Evolutionary conservation across 2,888 invertebrate genomes (phyloP), one percentile per base, ranked within the genome.

Genomic region (Heteromyza rotundicornis): DNA sequence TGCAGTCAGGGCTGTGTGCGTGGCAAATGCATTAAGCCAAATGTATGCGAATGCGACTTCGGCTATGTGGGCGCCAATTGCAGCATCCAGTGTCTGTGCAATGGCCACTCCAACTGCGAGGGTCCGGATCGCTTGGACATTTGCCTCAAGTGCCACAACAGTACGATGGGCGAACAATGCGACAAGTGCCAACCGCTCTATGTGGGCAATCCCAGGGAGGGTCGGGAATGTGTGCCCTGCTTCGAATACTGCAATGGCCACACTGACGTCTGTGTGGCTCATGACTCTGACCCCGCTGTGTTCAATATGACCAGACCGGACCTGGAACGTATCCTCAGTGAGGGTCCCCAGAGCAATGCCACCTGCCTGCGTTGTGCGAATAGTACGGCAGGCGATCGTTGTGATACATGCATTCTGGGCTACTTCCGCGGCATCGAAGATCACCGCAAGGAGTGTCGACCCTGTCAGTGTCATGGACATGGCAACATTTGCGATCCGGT

Each of bases 1-100:
- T 95, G 94, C 83, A 85, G 87, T 23, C 90, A 92, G 83, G 94
- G 94, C 57, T 95, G 95, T 84, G 92, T 94, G 47, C 88, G 94
- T 76, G 96, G 95, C 68, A 87, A 86, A 17, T 96, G 95, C 80
- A 85, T 92, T 19, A 89, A 91, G 73, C 95, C 95, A 56, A 89
- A 94, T 77, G 87, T 89, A 63, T 96, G 97, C 77, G 87, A 89
- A 66, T 97, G 97, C 80, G 91, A 95, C 84, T 97, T 98, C 84
- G 96, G 96, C 61, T 97, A 93, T 82, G 95, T 97, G 22, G 96
- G 97, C 58, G 90, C 91, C 70, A 95, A 96, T 85, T 98, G 97
- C 82, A 93, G 93, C 71, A 93, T 93, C 66, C 93, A 95, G 82
- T 97, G 97, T 80, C 90, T 94, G 80, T 98, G 97, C 81, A 96